A percentile compares a stretch with the other conserved stretches of the same genome.
These are phyloP conservation scores for Dicyrtoma fusca DNA, from an alignment of 2,888 invertebrate species.

Conservation along the genomic window DNA sequence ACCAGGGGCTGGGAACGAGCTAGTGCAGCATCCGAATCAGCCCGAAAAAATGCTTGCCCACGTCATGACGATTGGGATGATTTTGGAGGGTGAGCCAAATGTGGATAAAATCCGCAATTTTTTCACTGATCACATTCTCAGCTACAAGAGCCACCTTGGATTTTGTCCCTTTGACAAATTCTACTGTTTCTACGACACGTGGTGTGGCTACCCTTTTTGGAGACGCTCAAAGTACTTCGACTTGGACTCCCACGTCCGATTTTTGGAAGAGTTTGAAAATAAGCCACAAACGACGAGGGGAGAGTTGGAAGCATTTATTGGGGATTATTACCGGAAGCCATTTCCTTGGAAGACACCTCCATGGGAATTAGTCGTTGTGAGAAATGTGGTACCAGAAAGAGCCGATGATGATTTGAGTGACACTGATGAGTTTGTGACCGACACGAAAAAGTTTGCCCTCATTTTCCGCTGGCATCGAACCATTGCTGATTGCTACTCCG, in stretches of 20 bases:
- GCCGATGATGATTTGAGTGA: background rate
- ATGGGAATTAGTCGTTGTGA: slow-evolving; percentile 20
- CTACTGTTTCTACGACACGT: slow-evolving; percentile 4
- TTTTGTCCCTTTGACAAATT: slow-evolving; percentile 17
- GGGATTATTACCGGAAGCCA: slow-evolving; percentile 13
- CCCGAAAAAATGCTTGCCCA: background rate
- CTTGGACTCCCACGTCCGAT: slow-evolving; percentile 9
- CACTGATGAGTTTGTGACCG: background rate
- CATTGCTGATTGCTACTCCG: slow-evolving; percentile 10
- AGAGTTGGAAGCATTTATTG: slow-evolving; percentile 23
- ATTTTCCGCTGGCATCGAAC: slow-evolving; percentile 28
- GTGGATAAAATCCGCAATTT: slow-evolving; percentile 25
- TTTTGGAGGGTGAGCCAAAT: slow-evolving; percentile 23
- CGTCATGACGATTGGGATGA: slow-evolving; percentile 7
- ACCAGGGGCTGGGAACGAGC: background rate
- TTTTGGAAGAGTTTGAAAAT: slow-evolving; percentile 13
- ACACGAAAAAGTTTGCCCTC: slow-evolving; percentile 16
- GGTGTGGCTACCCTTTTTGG: slow-evolving; percentile 26
- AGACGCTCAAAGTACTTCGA: slow-evolving; percentile 1
- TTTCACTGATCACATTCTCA: slow-evolving; percentile 22
- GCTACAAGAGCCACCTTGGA: slow-evolving; percentile 20
- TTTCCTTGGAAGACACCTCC: slow-evolving; percentile 14
- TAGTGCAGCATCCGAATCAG: background rate
- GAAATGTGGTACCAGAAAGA: slow-evolving; percentile 1
- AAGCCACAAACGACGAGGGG: background rate